phyloP scores from a whole-genome alignment of 2,797 vertebrate genomes.

The Crocodylus rhombifer region DNA sequence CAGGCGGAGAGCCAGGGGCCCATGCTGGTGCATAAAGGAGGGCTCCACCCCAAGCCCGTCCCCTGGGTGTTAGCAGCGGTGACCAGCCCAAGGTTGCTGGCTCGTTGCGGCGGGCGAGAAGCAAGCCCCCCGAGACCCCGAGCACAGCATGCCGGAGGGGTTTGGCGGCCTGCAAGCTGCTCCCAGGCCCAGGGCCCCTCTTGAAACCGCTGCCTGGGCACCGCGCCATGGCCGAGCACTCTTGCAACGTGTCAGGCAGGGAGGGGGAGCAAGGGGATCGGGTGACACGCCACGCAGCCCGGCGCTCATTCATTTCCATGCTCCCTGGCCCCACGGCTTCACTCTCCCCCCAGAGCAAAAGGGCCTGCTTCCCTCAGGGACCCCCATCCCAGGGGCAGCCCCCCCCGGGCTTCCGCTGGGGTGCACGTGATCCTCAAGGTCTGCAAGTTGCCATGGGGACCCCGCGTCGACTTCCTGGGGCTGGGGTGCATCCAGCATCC shows the following conservation, averaged over 20 bases:
- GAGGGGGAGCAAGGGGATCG: conserved; percentile 24
- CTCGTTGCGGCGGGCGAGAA: too few relatives aligned
- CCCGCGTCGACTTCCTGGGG: not conserved
- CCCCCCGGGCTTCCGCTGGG: not conserved
- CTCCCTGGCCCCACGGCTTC: conserved; percentile 54
- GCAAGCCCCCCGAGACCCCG: too few relatives aligned
- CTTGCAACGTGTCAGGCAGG: conserved; percentile 60
- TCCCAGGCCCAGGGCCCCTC: not conserved
- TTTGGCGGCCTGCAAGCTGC: not conserved
- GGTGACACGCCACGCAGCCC: not conserved
- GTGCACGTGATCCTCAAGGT: conserved; percentile 32
- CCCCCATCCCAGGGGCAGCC: not conserved
- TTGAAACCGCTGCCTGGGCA: not conserved
- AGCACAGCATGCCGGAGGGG: too few relatives aligned
- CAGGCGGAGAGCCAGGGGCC: too few relatives aligned
- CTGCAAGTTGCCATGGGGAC: conserved; percentile 40
- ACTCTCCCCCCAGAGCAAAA: not conserved
- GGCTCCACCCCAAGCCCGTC: too few relatives aligned
- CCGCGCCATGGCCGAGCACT: conserved; percentile 40
- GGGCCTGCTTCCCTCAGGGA: not conserved
- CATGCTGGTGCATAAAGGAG: too few relatives aligned
- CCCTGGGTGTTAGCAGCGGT: too few relatives aligned
- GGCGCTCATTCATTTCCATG: not conserved
- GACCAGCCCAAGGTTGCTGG: too few relatives aligned
- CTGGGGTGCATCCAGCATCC: not conserved